Evolutionary conservation across 2,113 vertebrate species (phyloP), one percentile per base, ranked within the genome.

Genomic region (Oryzias javanicus): DNA sequence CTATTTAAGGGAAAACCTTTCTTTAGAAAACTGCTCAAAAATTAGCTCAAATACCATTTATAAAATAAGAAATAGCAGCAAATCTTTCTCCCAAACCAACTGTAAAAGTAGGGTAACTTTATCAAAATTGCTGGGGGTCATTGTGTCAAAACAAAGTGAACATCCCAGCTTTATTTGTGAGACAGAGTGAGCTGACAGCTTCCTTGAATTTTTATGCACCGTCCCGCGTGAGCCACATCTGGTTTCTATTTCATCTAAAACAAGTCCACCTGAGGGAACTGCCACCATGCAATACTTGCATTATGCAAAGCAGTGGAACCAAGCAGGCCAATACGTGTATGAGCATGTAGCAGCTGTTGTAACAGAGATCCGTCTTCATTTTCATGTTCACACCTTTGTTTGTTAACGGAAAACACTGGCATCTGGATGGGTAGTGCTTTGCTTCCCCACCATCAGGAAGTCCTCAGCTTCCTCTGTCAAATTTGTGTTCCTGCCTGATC

Each of bases 281-380:
- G 60, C 66, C 62, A 74, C 69, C 69, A 78, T 76, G 72, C 70
- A 60, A 62, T 60, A 73, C 56, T 72, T 66, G 63, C 78, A 79
- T 81, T 77, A 83, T 83, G 85, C 76, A 76, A 80, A 83, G 52
- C 52, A 76, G 77, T 58, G 42, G 51, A 75, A 80, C 66, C 60
- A 82, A 78, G 76, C 75, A 71, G 74, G 49, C 47, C 45, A 3
- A 54, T 35, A 35, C 71, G 70, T 73, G 76, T 64, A 71, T 57
- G 63, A 62, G 53, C 64, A 70, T 65, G 62, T 52, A 71, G 14
- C 82, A 85, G 78, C 70, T 85, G 80, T 68, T 69, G 56, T 55
- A 64, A 63, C 67, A 70, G 20, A 48, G 59, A 76, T 70, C 62
- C 41, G 63, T 72, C 72, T 74, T 77, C 49, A 57, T 76, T 74